Evolutionary conservation across 2,888 invertebrate species (phyloP), one percentile per base, ranked within the genome.

Genomic region (Buathra laborator): DNA sequence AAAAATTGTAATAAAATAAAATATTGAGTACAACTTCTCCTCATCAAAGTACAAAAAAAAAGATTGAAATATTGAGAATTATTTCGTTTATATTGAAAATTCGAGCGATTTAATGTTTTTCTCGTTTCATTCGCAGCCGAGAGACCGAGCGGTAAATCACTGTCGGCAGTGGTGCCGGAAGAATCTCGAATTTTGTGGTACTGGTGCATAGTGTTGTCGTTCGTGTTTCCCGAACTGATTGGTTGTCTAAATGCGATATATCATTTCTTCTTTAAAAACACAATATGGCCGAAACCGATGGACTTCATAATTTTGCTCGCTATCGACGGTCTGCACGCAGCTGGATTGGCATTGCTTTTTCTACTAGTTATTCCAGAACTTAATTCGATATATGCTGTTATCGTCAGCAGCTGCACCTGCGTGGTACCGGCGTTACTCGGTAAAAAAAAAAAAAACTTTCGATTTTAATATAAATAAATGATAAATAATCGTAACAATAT

Each of bases 331-430:
- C 94, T 97, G 14, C 97, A 98, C 90, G 95, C 97, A 0, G 94
- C 97, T 53, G 99, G 98, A 14, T 94, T 97, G 89, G 96, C 97
- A 0, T 93, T 98, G 48, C 95, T 99, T 32, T 95, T 97, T 43
- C 96, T 98, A 87, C 93, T 96, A 48, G 95, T 98, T 62, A 94
- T 99, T 51, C 98, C 98, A 0, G 95, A 97, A 87, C 92, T 98
- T 88, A 97, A 98, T 93, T 96, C 97, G 0, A 95, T 97, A 10
- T 97, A 97, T 92, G 98, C 97, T 0, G 96, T 97, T 0, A 97
- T 98, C 96, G 94, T 98, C 75, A 97, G 97, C 90, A 98, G 97
- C 93, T 97, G 97, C 29, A 95, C 98, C 86, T 98, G 97, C 91
- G 95, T 98, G 88, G 93, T 98, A 12, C 99, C 99, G 0, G 96